Base-by-base conservation (phyloP, 2,797 vertebrate species). In the Parauchenoglanis ngamensis region DNA sequence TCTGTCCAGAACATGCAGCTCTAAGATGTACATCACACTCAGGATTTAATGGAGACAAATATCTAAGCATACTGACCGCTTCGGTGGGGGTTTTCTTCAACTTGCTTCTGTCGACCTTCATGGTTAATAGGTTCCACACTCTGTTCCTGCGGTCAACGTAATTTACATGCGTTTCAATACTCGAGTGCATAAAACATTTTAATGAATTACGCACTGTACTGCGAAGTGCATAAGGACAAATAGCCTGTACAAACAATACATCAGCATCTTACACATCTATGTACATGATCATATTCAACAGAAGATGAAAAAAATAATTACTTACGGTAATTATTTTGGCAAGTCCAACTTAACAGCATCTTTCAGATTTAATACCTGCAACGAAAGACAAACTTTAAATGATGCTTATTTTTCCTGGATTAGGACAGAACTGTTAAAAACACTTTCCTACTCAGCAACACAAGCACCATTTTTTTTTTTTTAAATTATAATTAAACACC, bases 71-170 rank as follows among this genome's bases (percentile, higher is more conserved):
- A 97, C 97, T 97, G 91, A 98, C 98, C 95, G 98, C 98, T 96
- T 98, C 98, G 7, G 98, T 98, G 90, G 98, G 97, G 87, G 97
- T 98, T 95, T 98, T 98, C 95, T 98, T 98, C 93, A 98, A 95
- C 94, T 98, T 98, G 94, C 97, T 98, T 95, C 97, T 95, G 95
- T 98, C 98, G 91, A 98, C 98, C 96, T 98, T 98, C 98, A 98
- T 98, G 95, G 94, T 98, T 92, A 92, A 93, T 93, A 93, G 94
- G 96, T 94, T 95, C 92, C 93, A 94, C 94, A 94, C 94, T 92
- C 94, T 94, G 91, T 93, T 95, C 94, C 97, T 97, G 77, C 31
- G 79, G 44, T 59, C 61, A 61, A 61, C 35, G 84, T 7, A 44
- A 89, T 54, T 65, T 13, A 78, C 70, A 73, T n/a, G 35, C 1